Evolutionary conservation across 2,113 vertebrate genomes (phyloP), one percentile per base, ranked within the genome.

Genomic region (Hiodon tergisus): DNA sequence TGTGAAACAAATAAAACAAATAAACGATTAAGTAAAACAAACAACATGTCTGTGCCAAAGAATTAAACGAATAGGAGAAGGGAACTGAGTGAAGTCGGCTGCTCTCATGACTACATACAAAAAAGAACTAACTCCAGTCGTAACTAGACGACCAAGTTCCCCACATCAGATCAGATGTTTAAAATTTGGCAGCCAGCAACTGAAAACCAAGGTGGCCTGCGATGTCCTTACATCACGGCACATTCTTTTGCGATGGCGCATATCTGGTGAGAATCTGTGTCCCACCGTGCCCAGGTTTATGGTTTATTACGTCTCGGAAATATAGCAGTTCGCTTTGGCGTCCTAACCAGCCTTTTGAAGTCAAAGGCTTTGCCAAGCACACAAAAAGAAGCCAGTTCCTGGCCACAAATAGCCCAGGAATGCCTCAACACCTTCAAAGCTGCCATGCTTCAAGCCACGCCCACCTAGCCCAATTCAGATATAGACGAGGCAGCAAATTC

Each of bases 321-420:
- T 51, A 79, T 72, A 80, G 74, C 79, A 1, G 74, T 75, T 74
- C 71, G 74, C 68, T 84, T 87, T 92, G 90, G 91, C 91, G 92
- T 92, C 87, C 86, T 85, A 86, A 84, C 83, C 86, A 87, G 86
- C 90, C 87, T 86, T 31, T 31, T 0, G 31, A 31, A 31, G 31
- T 31, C 31, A 31, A 31, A 31, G 31, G 31, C 31, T 31, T 31
- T 31, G 31, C 31, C 31, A 31, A 31, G 31, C 31, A 31, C 31
- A 31, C 31, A 31, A 31, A 31, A 31, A 31, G 31, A 94, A 91
- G 91, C 87, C 90, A 91, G 92, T 92, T 91, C 85, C 91, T 91
- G 86, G 87, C 90, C 90, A 86, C 89, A 94, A 94, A 94, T 93
- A 94, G 91, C 90, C 82, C 84, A 88, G 90, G 90, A 92, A 93